Percentiles rank a stretch among this genome's conserved stretches.
Evolutionary conservation across 1,140 invertebrate genomes (phyloP).

Genomic region (Caenorhabditis briggsae): DNA sequence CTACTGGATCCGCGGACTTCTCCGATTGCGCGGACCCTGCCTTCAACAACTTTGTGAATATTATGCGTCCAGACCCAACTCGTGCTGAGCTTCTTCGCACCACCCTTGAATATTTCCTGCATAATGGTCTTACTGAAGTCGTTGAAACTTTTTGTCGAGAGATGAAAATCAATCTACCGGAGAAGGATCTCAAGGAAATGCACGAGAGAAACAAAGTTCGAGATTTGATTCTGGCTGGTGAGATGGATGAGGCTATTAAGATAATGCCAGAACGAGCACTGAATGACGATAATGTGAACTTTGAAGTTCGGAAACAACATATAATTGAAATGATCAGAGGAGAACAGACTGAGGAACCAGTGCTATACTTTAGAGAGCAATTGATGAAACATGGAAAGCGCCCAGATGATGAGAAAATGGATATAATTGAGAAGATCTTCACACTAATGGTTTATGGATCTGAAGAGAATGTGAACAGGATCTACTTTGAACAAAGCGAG

Average conservation of each 20-base stretch:
- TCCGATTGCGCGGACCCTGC: not conserved
- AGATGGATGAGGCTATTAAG: not conserved
- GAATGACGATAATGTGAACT: not conserved
- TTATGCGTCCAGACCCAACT: constrained; percentile 14
- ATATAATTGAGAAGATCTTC: constrained; percentile 9
- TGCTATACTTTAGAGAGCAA: not conserved
- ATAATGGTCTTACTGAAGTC: constrained; percentile 10
- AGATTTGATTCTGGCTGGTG: not conserved
- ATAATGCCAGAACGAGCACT: not conserved
- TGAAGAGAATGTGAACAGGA: not conserved
- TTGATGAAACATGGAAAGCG: not conserved
- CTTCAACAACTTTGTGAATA: not conserved
- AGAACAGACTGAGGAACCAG: not conserved
- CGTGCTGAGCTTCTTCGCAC: not conserved
- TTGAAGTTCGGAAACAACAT: constrained; percentile 1
- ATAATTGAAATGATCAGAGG: constrained; percentile 6
- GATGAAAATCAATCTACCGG: not conserved
- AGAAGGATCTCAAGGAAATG: constrained; percentile 1
- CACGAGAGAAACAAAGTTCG: not conserved
- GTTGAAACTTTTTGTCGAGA: constrained; percentile 6
- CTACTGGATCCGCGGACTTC: not conserved
- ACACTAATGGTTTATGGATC: not conserved
- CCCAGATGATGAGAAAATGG: constrained; percentile 8
- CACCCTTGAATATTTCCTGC: not conserved
- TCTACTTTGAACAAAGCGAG: not conserved